Evolutionary conservation across 2,113 vertebrate genomes (phyloP).

Genomic region (Platichthys flesus): DNA sequence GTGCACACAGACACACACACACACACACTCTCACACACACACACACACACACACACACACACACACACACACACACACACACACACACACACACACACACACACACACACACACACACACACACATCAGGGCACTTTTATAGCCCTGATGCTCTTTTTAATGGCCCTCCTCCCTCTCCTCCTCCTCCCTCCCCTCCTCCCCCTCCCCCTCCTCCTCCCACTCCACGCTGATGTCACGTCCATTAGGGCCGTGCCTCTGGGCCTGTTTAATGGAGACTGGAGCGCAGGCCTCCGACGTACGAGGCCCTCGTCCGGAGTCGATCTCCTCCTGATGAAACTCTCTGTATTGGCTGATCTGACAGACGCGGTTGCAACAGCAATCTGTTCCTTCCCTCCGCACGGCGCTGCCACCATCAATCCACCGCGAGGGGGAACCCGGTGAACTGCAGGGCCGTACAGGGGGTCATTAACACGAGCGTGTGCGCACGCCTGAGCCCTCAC

Average conservation of each 20-base stretch:
- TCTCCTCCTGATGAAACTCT: conserved; percentile 67
- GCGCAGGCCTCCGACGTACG: conserved; percentile 38
- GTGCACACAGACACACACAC: conserved; percentile 17
- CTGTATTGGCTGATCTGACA: conserved; percentile 56
- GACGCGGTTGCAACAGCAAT: conserved; percentile 60
- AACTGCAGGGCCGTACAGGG: conserved; percentile 21
- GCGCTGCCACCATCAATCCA: conserved; percentile 44
- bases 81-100: not conserved
- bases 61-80: conserved; percentile 6
- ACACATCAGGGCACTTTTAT: conserved; percentile 57
- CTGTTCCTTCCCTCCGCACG: conserved; percentile 44
- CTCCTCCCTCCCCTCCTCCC: conserved; percentile 42
- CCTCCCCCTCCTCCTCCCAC: conserved; percentile 52
- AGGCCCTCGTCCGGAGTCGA: conserved; percentile 61
- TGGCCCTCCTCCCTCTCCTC: conserved; percentile 53
- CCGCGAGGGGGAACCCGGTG: conserved; percentile 27
- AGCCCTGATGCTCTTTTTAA: conserved; percentile 67
- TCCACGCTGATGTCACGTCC: conserved; percentile 72
- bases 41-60: not conserved
- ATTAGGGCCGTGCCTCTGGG: conserved; percentile 73
- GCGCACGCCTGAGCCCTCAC: conserved; percentile 15
- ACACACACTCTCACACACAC: not conserved
- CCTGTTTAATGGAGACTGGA: conserved; percentile 62
- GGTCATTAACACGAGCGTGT: conserved; percentile 21
- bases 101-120: not conserved